These are phyloP conservation scores for Falcaria lacertinaria DNA, from an alignment of 2,888 invertebrate species.

Conservation along the genomic window DNA sequence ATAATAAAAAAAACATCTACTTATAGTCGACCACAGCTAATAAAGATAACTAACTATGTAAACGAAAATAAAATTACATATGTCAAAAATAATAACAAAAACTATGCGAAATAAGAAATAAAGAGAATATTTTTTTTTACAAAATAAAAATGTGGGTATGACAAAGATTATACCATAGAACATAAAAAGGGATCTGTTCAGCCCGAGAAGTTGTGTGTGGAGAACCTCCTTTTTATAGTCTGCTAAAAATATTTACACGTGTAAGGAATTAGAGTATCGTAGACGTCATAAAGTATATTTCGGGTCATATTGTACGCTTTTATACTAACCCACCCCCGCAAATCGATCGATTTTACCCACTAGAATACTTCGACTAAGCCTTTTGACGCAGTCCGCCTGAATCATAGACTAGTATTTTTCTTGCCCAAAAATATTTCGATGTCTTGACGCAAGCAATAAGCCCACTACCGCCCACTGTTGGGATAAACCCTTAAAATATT, in stretches of 20 bases:
- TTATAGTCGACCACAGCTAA: too few relatives aligned
- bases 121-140: too few relatives aligned
- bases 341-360: background rate
- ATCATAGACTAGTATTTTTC: background rate
- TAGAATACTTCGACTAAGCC: background rate
- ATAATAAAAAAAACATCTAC: too few relatives aligned
- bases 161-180: too few relatives aligned
- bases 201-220: too few relatives aligned
- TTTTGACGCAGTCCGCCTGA: slow-evolving; percentile 1
- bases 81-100: too few relatives aligned
- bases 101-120: too few relatives aligned
- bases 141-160: too few relatives aligned
- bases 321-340: background rate
- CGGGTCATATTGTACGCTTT: background rate
- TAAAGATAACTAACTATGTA: too few relatives aligned
- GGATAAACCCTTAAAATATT: background rate
- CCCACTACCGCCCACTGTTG: background rate
- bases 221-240: too few relatives aligned
- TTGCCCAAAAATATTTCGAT: background rate
- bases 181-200: too few relatives aligned
- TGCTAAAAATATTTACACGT: background rate
- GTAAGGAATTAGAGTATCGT: background rate
- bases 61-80: too few relatives aligned
- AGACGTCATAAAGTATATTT: slow-evolving; percentile 1
- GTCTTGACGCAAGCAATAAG: background rate